These are phyloP conservation scores for Leptinotarsa tumamoca DNA, from an alignment of 2,888 invertebrate species.

Conservation along the genomic window DNA sequence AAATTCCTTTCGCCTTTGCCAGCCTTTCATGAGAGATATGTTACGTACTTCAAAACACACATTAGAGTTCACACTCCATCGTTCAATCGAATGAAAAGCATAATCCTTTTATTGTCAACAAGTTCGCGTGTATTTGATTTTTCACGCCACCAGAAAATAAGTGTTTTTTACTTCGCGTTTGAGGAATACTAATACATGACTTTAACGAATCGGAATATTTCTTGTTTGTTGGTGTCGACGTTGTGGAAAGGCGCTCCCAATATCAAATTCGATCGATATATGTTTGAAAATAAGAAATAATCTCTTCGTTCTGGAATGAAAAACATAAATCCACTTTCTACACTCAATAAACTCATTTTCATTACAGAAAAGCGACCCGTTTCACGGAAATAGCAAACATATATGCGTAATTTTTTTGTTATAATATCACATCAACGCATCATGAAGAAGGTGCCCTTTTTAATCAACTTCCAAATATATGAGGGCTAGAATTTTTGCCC, in stretches of 20 bases:
- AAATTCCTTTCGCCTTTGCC: neutral
- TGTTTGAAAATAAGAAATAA: neutral
- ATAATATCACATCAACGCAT: too few species aligned
- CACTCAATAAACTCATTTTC: too few species aligned
- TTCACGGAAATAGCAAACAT: too few species aligned
- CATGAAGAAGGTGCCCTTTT: too few species aligned
- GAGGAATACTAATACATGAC: constrained; percentile 7
- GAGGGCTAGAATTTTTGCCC: too few species aligned
- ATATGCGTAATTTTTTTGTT: too few species aligned
- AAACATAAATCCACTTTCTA: neutral
- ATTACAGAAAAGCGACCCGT: too few species aligned
- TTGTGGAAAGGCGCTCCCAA: neutral
- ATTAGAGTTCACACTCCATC: constrained; percentile 2
- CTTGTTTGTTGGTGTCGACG: neutral
- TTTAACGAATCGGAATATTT: constrained; percentile 1
- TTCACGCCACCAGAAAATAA: constrained; percentile 13
- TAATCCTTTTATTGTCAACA: neutral
- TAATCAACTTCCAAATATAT: too few species aligned
- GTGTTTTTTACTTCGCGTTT: constrained; percentile 10
- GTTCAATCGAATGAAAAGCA: neutral
- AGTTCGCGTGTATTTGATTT: neutral
- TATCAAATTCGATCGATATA: neutral
- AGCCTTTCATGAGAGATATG: neutral
- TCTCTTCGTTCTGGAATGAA: neutral
- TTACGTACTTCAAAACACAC: neutral